phyloP scores from a whole-genome alignment of 2,888 invertebrate genomes.

The Agonopterix alstromeriana region DNA sequence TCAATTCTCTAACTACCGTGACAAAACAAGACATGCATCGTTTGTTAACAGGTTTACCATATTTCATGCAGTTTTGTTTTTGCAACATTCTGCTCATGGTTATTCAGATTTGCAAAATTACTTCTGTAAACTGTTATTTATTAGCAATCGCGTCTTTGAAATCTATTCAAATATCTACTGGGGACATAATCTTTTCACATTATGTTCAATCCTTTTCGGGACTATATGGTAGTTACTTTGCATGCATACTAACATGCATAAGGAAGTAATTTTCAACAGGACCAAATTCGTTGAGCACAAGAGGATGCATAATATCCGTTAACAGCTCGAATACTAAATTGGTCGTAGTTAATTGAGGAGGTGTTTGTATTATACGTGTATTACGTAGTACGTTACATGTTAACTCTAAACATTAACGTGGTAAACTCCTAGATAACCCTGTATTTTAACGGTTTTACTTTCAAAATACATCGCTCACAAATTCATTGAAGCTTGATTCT shows the following conservation, averaged over 20 bases:
- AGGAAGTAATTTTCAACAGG: slow-evolving; percentile 51
- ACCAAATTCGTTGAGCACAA: slow-evolving; percentile 44
- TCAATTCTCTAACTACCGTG: slow-evolving; percentile 19
- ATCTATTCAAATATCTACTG: too few species aligned
- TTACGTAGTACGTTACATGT: not conserved
- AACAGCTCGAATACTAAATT: slow-evolving; percentile 30
- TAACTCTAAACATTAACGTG: not conserved
- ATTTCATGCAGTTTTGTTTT: slow-evolving; percentile 26
- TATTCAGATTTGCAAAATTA: slow-evolving; percentile 5
- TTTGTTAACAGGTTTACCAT: slow-evolving; percentile 29
- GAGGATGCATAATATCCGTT: slow-evolving; percentile 51
- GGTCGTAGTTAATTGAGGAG: slow-evolving; percentile 25
- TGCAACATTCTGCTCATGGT: slow-evolving; percentile 15
- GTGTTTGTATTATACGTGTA: not conserved
- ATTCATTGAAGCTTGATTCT: too few species aligned
- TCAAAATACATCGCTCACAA: too few species aligned
- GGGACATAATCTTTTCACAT: too few species aligned
- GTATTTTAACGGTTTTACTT: too few species aligned
- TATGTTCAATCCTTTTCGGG: too few species aligned
- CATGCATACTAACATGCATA: slow-evolving; percentile 2
- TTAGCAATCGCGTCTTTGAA: too few species aligned
- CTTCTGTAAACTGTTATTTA: not conserved
- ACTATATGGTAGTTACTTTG: too few species aligned
- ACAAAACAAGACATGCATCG: slow-evolving; percentile 21
- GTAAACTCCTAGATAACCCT: too few species aligned